These are phyloP conservation scores for Epirrhoe tristata DNA, from an alignment of 2,888 invertebrate species.

Conservation along the genomic window DNA sequence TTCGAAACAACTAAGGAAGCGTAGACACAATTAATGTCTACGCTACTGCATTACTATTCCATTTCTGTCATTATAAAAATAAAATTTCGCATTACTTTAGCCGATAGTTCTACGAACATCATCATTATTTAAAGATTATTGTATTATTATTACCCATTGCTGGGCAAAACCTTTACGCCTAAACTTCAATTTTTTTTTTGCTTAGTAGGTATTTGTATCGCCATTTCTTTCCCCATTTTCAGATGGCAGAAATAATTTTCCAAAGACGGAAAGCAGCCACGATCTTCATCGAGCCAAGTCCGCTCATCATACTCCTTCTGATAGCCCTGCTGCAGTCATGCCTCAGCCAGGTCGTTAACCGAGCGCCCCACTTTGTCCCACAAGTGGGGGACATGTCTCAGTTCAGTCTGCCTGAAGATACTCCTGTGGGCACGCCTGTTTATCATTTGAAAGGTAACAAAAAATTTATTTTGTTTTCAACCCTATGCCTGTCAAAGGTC, in stretches of 20 bases:
- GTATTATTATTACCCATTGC: too few species aligned
- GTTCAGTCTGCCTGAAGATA: constrained; percentile 90
- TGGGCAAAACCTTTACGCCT: too few species aligned
- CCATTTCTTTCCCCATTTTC: constrained; percentile 32
- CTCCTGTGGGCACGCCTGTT: constrained; percentile 90
- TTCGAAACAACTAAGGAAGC: too few species aligned
- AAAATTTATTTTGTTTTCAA: background rate
- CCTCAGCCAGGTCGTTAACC: constrained; percentile 86
- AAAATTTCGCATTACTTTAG: too few species aligned
- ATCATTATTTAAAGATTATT: too few species aligned
- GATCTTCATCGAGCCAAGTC: constrained; percentile 65
- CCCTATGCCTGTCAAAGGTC: too few species aligned
- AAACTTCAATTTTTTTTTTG: too few species aligned
- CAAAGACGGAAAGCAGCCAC: constrained; percentile 71
- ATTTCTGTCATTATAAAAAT: too few species aligned
- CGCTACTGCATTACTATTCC: too few species aligned
- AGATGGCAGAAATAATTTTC: constrained; percentile 81
- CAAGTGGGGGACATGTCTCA: constrained; percentile 91
- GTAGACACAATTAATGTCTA: too few species aligned
- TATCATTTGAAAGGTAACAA: constrained; percentile 89
- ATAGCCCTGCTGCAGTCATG: constrained; percentile 60
- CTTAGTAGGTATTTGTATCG: too few species aligned
- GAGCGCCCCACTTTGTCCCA: constrained; percentile 90
- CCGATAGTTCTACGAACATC: too few species aligned
- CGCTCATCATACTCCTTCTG: constrained; percentile 65